Evolutionary conservation across 35 echinoderm and acorn worm genomes (phyloP).

Genomic region (Anneissia japonica): DNA sequence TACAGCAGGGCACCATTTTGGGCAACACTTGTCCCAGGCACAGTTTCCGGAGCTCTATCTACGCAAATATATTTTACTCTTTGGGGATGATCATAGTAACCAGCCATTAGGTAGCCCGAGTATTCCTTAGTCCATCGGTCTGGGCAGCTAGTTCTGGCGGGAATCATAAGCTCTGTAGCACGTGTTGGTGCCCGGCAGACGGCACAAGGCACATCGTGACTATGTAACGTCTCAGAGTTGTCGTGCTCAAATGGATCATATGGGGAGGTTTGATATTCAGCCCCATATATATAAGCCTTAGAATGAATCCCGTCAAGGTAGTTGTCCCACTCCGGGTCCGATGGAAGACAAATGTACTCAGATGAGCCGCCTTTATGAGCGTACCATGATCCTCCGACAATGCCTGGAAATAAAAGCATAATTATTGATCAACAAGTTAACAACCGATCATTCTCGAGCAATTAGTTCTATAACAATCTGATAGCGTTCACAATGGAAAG

Average conservation of each 20-base stretch:
- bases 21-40: background rate
- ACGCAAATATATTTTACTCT: conserved; percentile 12
- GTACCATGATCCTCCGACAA: conserved; percentile 11
- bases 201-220: conserved; percentile 36
- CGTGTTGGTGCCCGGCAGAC: conserved; percentile 32
- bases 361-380: conserved; percentile 17
- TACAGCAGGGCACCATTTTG: conserved; percentile 2
- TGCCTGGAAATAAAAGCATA: background rate
- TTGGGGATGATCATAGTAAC: background rate
- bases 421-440: background rate
- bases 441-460: too few species aligned
- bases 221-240: conserved; percentile 12
- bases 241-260: conserved; percentile 32
- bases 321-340: conserved; percentile 28
- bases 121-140: conserved; percentile 43
- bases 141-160: conserved; percentile 27
- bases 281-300: conserved; percentile 7
- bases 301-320: conserved; percentile 1
- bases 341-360: conserved; percentile 16
- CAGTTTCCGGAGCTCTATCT: conserved; percentile 31
- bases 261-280: conserved; percentile 18
- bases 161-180: conserved; percentile 16
- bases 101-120: conserved; percentile 32
- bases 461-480: too few species aligned
- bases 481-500: too few species aligned